Percentiles rank a stretch among this genome's conserved stretches.
Evolutionary conservation across 2,797 vertebrate genomes (phyloP).

Genomic region (Acanthopagrus latus): DNA sequence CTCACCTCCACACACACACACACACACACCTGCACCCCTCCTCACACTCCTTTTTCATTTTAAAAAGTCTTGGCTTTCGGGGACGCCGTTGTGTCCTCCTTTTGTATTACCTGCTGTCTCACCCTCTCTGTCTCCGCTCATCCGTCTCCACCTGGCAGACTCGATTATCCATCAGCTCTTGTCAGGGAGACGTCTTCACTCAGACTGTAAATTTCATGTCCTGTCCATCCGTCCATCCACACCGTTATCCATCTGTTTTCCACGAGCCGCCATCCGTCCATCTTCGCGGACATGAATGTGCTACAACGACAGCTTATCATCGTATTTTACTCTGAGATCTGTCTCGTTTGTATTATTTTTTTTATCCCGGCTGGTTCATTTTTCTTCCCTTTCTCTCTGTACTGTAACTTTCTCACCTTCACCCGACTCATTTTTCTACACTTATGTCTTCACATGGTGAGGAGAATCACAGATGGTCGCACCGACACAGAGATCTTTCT

Average conservation of each 20-base stretch:
- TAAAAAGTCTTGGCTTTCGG: conserved; percentile 53
- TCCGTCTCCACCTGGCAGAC: conserved; percentile 59
- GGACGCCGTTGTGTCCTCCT: conserved; percentile 43
- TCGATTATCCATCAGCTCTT: conserved; percentile 65
- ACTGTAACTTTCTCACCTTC: not conserved
- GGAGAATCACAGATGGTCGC: not conserved
- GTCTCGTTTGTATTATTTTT: conserved; percentile 10
- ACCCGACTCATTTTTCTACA: not conserved
- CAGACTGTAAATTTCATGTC: conserved; percentile 67
- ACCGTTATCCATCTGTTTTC: conserved; percentile 31
- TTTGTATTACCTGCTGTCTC: conserved; percentile 52
- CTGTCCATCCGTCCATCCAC: conserved; percentile 53
- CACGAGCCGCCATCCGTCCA: conserved; percentile 29
- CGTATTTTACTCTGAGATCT: conserved; percentile 40
- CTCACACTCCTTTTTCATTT: conserved; percentile 67
- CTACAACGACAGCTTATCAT: conserved; percentile 28
- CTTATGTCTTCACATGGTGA: not conserved
- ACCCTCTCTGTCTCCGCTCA: conserved; percentile 57
- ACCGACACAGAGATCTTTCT: not conserved
- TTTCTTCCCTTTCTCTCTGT: not conserved
- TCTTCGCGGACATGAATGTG: conserved; percentile 26
- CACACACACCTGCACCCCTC: not conserved
- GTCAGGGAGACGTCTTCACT: conserved; percentile 73
- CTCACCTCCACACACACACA: conserved; percentile 12
- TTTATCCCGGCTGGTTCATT: not conserved